Evolutionary conservation across 1,140 invertebrate species (phyloP).

Genomic region (Zaprionus davidi): DNA sequence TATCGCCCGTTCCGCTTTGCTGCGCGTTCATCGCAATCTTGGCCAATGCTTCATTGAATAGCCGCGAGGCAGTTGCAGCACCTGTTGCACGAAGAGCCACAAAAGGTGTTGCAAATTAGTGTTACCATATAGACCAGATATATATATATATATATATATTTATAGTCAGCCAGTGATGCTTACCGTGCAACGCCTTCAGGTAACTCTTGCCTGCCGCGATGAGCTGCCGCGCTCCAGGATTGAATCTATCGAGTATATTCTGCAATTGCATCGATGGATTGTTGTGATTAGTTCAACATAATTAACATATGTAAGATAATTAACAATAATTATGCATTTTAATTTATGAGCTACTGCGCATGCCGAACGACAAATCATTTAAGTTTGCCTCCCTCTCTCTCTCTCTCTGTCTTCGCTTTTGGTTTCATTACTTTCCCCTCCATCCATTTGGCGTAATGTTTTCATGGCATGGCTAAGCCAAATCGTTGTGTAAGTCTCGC

Average conservation of each 20-base stretch:
- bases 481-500: not conserved
- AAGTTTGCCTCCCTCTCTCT: slow-evolving; percentile 8
- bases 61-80: slow-evolving; percentile 92
- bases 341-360: slow-evolving; percentile 56
- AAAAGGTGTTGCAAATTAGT: slow-evolving; percentile 76
- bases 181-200: slow-evolving; percentile 95
- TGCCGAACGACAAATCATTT: slow-evolving; percentile 40
- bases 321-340: slow-evolving; percentile 30
- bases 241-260: slow-evolving; percentile 98
- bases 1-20: slow-evolving; percentile 94
- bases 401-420: slow-evolving; percentile 29
- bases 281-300: slow-evolving; percentile 33
- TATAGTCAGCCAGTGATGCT: slow-evolving; percentile 85
- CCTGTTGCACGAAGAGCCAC: slow-evolving; percentile 86
- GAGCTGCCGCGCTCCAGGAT: slow-evolving; percentile 95
- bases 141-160: not conserved
- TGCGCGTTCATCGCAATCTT: slow-evolving; percentile 94
- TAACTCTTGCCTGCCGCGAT: slow-evolving; percentile 96
- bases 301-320: slow-evolving; percentile 43
- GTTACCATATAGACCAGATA: slow-evolving; percentile 41
- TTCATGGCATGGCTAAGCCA: slow-evolving; percentile 29
- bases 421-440: slow-evolving; percentile 52
- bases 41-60: slow-evolving; percentile 94
- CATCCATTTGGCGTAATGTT: slow-evolving; percentile 53
- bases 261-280: slow-evolving; percentile 85